Conservation (phyloP, 2,113 vertebrate species). For the Poeciliopsis turrubarensis region DNA sequence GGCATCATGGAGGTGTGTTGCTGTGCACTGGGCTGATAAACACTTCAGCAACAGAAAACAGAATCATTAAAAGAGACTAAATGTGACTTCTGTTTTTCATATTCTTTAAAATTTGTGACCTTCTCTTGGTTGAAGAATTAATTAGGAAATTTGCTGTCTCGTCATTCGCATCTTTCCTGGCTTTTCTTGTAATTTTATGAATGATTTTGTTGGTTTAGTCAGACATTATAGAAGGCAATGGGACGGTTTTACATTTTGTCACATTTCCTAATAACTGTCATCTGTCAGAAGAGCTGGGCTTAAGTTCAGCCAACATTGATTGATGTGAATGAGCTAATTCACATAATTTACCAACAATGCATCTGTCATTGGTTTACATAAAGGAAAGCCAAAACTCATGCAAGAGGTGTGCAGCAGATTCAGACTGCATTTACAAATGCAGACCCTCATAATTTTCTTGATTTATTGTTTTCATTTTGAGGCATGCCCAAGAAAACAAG, state of each 20-base stretch:
- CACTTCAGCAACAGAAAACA: not conserved
- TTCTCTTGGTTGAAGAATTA: constrained; percentile 9
- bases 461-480: no score
- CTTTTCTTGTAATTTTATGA: constrained; percentile 18
- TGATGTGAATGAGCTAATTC: not conserved
- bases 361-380: no score
- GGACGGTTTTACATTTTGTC: not conserved
- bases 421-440: no score
- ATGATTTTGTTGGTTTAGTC: not conserved
- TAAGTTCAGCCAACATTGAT: not conserved
- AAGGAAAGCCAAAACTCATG: no score
- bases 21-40: constrained; percentile 11
- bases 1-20: constrained; percentile 5
- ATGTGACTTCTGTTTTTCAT: not conserved
- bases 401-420: no score
- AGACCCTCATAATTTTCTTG: no score
- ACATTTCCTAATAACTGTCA: not conserved
- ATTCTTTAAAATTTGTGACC: not conserved
- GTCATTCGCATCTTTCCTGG: constrained; percentile 12
- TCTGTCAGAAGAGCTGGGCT: not conserved
- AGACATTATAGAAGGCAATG: not conserved
- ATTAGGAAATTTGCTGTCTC: constrained; percentile 12
- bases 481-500: no score
- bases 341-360: no score
- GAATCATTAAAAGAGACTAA: not conserved